Conservation (phyloP, 2,113 vertebrate species). For the Perognathus longimembris region DNA sequence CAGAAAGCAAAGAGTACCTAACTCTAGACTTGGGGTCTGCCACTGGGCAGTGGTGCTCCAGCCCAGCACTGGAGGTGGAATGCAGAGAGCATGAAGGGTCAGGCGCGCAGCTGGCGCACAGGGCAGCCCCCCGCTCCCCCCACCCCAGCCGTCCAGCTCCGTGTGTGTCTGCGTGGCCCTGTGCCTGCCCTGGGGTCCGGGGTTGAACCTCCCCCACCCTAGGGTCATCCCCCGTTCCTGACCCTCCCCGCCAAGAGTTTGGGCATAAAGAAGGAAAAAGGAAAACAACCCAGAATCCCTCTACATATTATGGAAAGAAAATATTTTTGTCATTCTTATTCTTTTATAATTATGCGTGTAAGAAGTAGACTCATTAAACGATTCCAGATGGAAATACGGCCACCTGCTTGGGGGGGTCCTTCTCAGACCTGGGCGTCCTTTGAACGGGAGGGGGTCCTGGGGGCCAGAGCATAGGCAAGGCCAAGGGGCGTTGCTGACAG, state of each 20-base stretch:
- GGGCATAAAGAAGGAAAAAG: not conserved
- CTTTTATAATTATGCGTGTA: constrained; percentile 93
- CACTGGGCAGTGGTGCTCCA: not conserved
- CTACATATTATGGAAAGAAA: constrained; percentile 95
- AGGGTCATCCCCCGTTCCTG: constrained; percentile 62
- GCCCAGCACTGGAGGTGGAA: not conserved
- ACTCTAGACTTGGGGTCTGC: not conserved
- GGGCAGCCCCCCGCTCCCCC: too few species aligned
- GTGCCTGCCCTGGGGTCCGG: constrained; percentile 13
- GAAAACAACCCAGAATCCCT: constrained; percentile 78
- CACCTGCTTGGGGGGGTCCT: not conserved
- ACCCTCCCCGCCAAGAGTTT: constrained; percentile 78
- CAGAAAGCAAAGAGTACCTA: constrained; percentile 37
- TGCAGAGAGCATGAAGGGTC: not conserved
- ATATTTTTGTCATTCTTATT: constrained; percentile 99
- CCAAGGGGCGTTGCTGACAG: too few species aligned
- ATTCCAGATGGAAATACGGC: constrained; percentile 77
- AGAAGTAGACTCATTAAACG: constrained; percentile 91
- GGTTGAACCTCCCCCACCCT: constrained; percentile 78
- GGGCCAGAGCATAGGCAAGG: not conserved
- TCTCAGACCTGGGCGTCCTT: not conserved
- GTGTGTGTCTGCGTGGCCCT: not conserved
- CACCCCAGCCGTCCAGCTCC: not conserved
- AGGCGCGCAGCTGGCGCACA: too few species aligned
- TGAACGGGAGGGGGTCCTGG: not conserved